Percentiles rank a stretch among this genome's conserved stretches.
Evolutionary conservation across 2,113 vertebrate genomes (phyloP).

Genomic region (Macrotis lagotis): DNA sequence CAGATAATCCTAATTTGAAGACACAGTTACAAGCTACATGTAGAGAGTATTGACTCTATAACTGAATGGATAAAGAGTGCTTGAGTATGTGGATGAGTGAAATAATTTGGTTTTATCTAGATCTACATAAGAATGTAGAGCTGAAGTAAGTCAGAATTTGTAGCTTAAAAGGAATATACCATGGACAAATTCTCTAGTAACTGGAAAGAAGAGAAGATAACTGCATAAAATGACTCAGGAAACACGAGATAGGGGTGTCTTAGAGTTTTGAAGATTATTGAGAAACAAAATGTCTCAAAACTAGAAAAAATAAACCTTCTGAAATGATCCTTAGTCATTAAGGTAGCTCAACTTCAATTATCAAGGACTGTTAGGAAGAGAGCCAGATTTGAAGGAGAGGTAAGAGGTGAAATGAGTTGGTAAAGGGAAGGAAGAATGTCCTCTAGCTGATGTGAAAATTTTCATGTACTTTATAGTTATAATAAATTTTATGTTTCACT

Average conservation of each 20-base stretch:
- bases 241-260: not conserved
- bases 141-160: not conserved
- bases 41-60: not conserved
- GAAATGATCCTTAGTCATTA: slow-evolving; percentile 13
- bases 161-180: not conserved
- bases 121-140: not conserved
- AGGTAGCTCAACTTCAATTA: slow-evolving; percentile 48
- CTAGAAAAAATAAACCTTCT: slow-evolving; percentile 31
- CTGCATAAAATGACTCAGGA: not conserved
- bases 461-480: slow-evolving; percentile 35
- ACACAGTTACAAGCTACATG: not conserved
- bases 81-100: not conserved
- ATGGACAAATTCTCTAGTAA: not conserved
- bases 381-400: slow-evolving; percentile 45
- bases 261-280: not conserved
- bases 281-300: not conserved
- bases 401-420: slow-evolving; percentile 35
- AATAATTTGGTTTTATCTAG: not conserved
- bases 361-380: not conserved
- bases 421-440: slow-evolving; percentile 20
- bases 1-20: not conserved
- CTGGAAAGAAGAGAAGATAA: not conserved
- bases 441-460: slow-evolving; percentile 38
- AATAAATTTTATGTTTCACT: slow-evolving; percentile 52
- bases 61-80: not conserved